Evolutionary conservation across 1,140 invertebrate genomes (phyloP).

Genomic region (Nilaparvata lugens): DNA sequence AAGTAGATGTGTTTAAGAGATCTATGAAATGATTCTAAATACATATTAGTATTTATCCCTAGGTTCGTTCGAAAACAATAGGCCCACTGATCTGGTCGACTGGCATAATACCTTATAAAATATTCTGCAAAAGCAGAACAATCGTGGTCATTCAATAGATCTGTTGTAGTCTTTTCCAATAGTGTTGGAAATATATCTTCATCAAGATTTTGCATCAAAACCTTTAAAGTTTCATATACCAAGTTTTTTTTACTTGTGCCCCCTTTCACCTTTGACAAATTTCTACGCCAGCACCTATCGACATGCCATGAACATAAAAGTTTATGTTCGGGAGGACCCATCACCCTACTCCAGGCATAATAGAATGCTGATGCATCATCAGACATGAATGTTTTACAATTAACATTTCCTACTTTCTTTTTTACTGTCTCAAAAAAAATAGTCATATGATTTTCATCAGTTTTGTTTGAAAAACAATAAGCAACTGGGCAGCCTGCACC

Average conservation of each 20-base stretch:
- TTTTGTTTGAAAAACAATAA: too few relatives aligned
- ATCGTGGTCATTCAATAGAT: not conserved
- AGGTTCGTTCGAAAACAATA: not conserved
- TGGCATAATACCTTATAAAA: not conserved
- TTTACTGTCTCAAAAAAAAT: too few relatives aligned
- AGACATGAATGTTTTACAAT: not conserved
- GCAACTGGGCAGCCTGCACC: too few relatives aligned
- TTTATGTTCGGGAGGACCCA: not conserved
- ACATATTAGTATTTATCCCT: slow-evolving; percentile 10
- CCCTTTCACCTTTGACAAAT: not conserved
- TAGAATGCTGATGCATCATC: not conserved
- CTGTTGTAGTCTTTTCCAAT: not conserved
- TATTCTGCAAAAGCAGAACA: slow-evolving; percentile 2
- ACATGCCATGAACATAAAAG: slow-evolving; percentile 1
- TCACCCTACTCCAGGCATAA: not conserved
- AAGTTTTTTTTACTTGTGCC: not conserved
- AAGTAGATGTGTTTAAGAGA: slow-evolving; percentile 5
- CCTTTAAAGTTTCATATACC: not conserved
- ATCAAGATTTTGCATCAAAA: not conserved
- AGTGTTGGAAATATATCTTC: not conserved
- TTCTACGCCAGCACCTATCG: slow-evolving; percentile 1
- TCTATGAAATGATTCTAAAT: not conserved
- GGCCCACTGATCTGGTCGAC: slow-evolving; percentile 4
- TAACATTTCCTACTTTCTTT: too few relatives aligned
- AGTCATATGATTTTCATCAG: too few relatives aligned